These are phyloP conservation scores for Nephrotoma flavescens DNA, from an alignment of 2,888 invertebrate genomes.

Conservation along the genomic window DNA sequence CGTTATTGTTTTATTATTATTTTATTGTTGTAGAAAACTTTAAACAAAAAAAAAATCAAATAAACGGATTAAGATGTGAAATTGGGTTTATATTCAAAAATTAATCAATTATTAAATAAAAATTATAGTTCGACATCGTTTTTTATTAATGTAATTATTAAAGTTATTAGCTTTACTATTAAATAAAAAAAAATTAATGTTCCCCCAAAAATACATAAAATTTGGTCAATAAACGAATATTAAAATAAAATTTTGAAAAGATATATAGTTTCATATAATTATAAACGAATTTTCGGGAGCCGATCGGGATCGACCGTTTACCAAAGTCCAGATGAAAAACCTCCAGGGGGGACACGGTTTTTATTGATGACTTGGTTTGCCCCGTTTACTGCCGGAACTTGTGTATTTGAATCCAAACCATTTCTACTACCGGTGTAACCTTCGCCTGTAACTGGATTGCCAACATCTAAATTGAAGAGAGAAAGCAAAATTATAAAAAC, in stretches of 20 bases:
- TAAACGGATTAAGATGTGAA: background rate
- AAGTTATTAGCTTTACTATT: background rate
- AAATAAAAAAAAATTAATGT: background rate
- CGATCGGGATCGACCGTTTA: constrained; percentile 18
- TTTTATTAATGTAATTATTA: background rate
- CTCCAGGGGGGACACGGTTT: constrained; percentile 33
- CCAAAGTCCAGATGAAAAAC: constrained; percentile 33
- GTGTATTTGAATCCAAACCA: constrained; percentile 24
- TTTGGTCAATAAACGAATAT: background rate
- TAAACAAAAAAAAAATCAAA: background rate
- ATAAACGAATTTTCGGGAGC: background rate
- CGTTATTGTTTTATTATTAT: background rate
- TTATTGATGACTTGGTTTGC: constrained; percentile 31
- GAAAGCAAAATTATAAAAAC: background rate
- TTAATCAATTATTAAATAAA: background rate
- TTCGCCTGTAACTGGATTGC: constrained; percentile 39
- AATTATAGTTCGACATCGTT: background rate
- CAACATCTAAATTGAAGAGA: constrained; percentile 25
- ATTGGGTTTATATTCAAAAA: background rate
- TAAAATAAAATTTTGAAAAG: background rate
- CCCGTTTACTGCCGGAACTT: constrained; percentile 24
- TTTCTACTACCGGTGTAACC: constrained; percentile 32
- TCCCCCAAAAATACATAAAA: background rate
- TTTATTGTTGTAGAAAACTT: background rate
- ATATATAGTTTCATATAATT: background rate